Percentiles rank a stretch among this genome's conserved stretches.
Conservation (phyloP, 1,140 invertebrate species). For the Drosophila kurseongensis region DNA sequence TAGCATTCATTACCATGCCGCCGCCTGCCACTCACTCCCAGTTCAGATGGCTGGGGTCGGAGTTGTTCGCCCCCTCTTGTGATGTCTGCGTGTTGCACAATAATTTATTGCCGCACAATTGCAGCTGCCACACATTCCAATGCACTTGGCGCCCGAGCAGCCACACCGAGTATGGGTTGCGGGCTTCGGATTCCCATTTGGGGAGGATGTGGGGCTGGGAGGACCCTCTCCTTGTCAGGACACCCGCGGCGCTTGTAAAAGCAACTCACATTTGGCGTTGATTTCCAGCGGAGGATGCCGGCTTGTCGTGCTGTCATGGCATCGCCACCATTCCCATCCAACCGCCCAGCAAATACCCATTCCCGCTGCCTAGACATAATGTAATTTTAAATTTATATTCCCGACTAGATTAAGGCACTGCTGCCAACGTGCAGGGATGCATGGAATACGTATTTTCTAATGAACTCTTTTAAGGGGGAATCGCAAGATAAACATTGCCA, state of each 20-base stretch:
- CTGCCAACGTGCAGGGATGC: slow-evolving; percentile 38
- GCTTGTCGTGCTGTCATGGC: slow-evolving; percentile 50
- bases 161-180: slow-evolving; percentile 25
- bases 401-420: slow-evolving; percentile 51
- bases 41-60: slow-evolving; percentile 2
- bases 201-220: not conserved
- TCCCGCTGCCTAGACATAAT: slow-evolving; percentile 20
- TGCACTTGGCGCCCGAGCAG: slow-evolving; percentile 70
- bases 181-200: slow-evolving; percentile 20
- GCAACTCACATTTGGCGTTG: slow-evolving; percentile 59
- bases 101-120: slow-evolving; percentile 82
- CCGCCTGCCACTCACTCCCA: slow-evolving; percentile 54
- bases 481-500: slow-evolving; percentile 1
- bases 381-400: slow-evolving; percentile 53
- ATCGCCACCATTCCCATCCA: slow-evolving; percentile 11
- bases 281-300: slow-evolving; percentile 48
- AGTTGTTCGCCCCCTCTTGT: slow-evolving; percentile 12
- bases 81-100: slow-evolving; percentile 79
- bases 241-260: slow-evolving; percentile 74
- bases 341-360: slow-evolving; percentile 16
- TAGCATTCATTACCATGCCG: slow-evolving; percentile 76
- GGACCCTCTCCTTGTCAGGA: slow-evolving; percentile 21
- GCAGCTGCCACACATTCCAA: slow-evolving; percentile 81
- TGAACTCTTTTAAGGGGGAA: slow-evolving; percentile 31
- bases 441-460: slow-evolving; percentile 34